Evolutionary conservation across 2,113 vertebrate genomes (phyloP).

Genomic region (Poeciliopsis occidentalis): DNA sequence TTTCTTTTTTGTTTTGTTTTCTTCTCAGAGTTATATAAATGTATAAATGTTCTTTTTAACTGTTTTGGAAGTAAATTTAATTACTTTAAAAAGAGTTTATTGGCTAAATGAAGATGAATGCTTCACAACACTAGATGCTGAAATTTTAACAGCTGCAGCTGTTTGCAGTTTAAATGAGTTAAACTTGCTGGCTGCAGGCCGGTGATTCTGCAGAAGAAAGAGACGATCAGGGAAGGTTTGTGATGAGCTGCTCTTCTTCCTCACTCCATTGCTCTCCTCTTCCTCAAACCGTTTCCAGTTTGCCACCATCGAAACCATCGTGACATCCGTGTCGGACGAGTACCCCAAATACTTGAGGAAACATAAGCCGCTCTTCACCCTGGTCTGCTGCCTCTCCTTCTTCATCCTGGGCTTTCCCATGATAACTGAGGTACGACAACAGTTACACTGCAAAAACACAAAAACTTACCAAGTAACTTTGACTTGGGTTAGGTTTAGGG

Average conservation of each 20-base stretch:
- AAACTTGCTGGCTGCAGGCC: constrained; percentile 29
- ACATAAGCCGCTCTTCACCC: constrained; percentile 92
- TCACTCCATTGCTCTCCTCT: neutral
- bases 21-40: constrained; percentile 17
- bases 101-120: constrained; percentile 10
- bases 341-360: constrained; percentile 95
- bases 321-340: constrained; percentile 95
- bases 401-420: constrained; percentile 98
- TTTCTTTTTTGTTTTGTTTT: neutral
- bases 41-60: constrained; percentile 13
- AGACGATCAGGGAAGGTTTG: constrained; percentile 5
- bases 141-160: constrained; percentile 17
- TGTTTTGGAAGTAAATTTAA: constrained; percentile 31
- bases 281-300: constrained; percentile 79
- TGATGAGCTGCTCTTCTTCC: constrained; percentile 6
- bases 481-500: too few species aligned
- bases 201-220: neutral
- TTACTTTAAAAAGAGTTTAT: constrained; percentile 18
- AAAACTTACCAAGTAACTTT: too few species aligned
- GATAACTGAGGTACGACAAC: constrained; percentile 91
- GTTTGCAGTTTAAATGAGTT: constrained; percentile 18
- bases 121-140: neutral
- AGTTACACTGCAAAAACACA: neutral
- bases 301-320: constrained; percentile 98
- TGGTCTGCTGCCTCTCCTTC: constrained; percentile 89